Evolutionary conservation across 2,888 invertebrate species (phyloP), one percentile per base, ranked within the genome.

Genomic region (Epinotia ramella): DNA sequence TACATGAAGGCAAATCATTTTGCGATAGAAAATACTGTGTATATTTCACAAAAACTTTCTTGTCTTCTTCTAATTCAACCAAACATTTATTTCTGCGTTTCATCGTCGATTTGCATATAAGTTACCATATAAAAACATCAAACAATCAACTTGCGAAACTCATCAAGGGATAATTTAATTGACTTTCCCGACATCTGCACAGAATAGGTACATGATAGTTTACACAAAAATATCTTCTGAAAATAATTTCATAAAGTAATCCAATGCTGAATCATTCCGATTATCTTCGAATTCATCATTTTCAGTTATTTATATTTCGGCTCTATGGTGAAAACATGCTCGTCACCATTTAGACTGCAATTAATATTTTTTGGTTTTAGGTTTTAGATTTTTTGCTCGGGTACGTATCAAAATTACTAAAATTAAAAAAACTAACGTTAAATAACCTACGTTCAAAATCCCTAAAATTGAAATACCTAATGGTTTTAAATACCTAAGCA

Each of bases 141-240:
- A n/a, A n/a, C n/a, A 20, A 20, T 2, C 20, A 20, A 60, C 73
- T 66, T 20, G 56, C 20, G 18, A 16, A 73, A 28, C 20, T 73
- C 73, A 20, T 73, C 65, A 20, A 40, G 18, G n/a, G 73, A 62
- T 24, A 73, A 57, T 18, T 73, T n/a, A 16, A 73, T 40, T 28
- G 73, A 59, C 57, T 59, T 73, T 33, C 73, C 73, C 20, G 57
- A 20, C 33, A 66, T 46, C 57, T 73, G 44, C 33, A 65, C 56
- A 33, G 73, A 65, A 46, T 20, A n/a, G n/a, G n/a, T 73, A 73
- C 18, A 59, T 40, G 59, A 66, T 66, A 13, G 59, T 73, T 20
- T 73, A 44, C 44, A 11, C 20, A 24, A 68, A 40, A 18, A 73
- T 73, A 24, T 73, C 73, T 46, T 24, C 20, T 59, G 65, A 73